Conservation (phyloP, 2,113 vertebrate genomes). For the Sialia sialis region DNA sequence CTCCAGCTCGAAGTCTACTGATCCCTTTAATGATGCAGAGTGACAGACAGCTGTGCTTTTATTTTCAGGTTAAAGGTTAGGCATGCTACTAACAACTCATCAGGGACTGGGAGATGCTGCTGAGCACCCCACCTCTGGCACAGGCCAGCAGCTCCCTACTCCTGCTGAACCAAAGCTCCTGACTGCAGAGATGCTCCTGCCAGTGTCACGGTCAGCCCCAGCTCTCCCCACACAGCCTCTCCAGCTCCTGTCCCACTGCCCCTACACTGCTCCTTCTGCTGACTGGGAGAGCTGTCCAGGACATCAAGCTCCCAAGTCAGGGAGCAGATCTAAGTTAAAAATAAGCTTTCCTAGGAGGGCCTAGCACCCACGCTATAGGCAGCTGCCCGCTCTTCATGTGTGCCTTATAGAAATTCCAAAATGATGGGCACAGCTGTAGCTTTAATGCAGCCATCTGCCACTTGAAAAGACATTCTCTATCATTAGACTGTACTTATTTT, state of each 20-base stretch:
- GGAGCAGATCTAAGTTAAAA: background rate
- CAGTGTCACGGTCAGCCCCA: rapidly evolving
- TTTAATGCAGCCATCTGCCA: conserved; percentile 42
- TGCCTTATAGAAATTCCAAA: background rate
- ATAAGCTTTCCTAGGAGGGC: background rate
- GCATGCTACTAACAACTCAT: background rate
- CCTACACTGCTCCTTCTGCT: rapidly evolving
- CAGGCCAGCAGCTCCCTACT: background rate
- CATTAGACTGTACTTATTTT: conserved; percentile 42
- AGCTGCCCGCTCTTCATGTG: background rate
- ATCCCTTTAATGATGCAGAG: background rate
- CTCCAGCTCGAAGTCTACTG: background rate
- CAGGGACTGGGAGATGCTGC: background rate
- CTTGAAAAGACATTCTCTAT: conserved; percentile 38
- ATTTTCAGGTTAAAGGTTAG: background rate
- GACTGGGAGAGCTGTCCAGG: background rate
- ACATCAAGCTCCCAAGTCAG: rapidly evolving
- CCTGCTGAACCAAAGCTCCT: background rate
- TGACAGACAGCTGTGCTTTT: background rate
- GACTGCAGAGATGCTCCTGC: background rate
- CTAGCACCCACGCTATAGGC: background rate
- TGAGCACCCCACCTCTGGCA: background rate
- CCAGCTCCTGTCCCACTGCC: background rate
- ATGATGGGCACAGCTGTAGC: conserved; percentile 34
- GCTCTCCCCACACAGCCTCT: background rate